Base-by-base conservation (phyloP, 2,888 invertebrate genomes). In the Drosophila cognata region DNA sequence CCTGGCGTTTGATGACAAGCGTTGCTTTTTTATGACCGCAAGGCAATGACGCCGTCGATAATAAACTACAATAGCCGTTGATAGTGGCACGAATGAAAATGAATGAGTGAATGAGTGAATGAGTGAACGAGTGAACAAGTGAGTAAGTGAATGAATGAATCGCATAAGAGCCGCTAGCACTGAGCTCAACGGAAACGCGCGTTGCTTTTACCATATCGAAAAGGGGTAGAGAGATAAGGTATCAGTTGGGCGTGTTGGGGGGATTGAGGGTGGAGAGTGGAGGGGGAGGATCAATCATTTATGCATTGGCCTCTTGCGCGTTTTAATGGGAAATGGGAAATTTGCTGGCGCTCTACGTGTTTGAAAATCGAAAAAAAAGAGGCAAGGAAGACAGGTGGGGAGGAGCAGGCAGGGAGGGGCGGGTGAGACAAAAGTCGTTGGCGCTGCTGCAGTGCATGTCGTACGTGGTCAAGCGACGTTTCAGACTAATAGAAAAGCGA, bases 301-400 rank as follows among this genome's bases (percentile, higher is more conserved):
- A 90, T 84, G 90, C 80, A 77, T 83, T 88, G 84, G 84, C 81
- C 85, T 90, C 76, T 90, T 90, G 74, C 86, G 80, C 68, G 10
- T 79, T 88, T 85, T 84, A 84, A 84, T 84, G 74, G 77, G 57
- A 84, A 82, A 81, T 79, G 67, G 74, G 64, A 85, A 89, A 86
- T 83, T 79, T 86, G 88, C 89, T 83, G 84, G 84, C 74, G 81
- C 84, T 48, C 71, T 89, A 84, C 83, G 83, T 84, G 83, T 89
- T 89, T 73, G 65, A 87, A 84, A 84, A 89, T 89, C 89, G 61
- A 84, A 74, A 71, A 69, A 58, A 51, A 46, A 46, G 16, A 2
- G 46, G 4, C 0, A 46, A 16, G 25, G 46, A 13, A 21, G 21
- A 43, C 21, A 13, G 11, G 21, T 2, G 11, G 4, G 33, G 11